phyloP scores from a whole-genome alignment of 2,888 invertebrate species.

The Iphiclides podalirius region DNA sequence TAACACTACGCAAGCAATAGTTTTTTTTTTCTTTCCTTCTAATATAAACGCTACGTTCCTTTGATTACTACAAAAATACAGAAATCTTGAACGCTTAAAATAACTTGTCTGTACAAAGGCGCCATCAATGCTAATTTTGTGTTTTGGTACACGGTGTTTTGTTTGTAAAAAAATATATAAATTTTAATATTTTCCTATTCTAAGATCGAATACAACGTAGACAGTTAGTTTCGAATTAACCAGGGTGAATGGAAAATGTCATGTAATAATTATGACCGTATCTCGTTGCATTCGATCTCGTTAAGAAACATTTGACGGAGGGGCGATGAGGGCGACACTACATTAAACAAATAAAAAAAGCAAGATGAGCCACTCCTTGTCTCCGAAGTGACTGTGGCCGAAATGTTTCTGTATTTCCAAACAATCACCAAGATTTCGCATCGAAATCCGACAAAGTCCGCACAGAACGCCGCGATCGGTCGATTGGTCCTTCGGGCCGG shows the following conservation, averaged over 20 bases:
- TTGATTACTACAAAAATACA: slow-evolving; percentile 33
- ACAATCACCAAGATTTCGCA: too few species aligned
- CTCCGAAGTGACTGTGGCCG: too few species aligned
- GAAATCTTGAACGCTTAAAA: slow-evolving; percentile 39
- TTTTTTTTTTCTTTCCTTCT: slow-evolving; percentile 7
- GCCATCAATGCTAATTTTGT: slow-evolving; percentile 33
- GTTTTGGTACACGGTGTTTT: slow-evolving; percentile 33
- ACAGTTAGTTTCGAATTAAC: neutral
- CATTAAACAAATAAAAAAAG: too few species aligned
- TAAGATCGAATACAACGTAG: slow-evolving; percentile 3
- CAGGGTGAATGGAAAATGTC: neutral
- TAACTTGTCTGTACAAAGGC: slow-evolving; percentile 27
- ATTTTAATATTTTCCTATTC: neutral
- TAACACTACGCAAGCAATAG: slow-evolving; percentile 2
- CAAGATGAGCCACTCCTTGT: too few species aligned
- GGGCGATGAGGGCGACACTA: neutral
- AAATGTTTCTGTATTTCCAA: too few species aligned
- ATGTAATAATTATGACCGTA: neutral
- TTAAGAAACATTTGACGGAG: neutral
- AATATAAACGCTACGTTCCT: neutral
- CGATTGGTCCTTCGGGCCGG: neutral
- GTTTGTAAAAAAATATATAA: neutral
- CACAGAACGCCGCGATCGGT: too few species aligned
- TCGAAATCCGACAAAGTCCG: too few species aligned
- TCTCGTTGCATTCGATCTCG: neutral